Percentiles rank a stretch among this genome's conserved stretches.
These are phyloP conservation scores for Anneissia japonica DNA, from an alignment of 35 echinoderm and acorn worm species.

Conservation along the genomic window DNA sequence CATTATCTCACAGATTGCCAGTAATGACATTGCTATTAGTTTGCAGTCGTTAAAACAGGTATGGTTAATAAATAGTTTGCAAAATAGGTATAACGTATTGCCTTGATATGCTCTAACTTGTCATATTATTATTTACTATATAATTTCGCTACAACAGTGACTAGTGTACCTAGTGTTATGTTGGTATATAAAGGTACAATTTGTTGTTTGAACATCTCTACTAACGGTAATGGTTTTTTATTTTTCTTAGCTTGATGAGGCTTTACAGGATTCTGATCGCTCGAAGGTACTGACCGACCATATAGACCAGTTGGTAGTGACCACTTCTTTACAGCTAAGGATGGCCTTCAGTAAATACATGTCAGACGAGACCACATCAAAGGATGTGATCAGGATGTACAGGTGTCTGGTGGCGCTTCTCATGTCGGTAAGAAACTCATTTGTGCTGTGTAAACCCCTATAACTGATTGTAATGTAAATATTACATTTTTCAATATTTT, in stretches of 20 bases:
- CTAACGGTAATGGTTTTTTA: too few species aligned
- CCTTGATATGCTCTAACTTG: neutral
- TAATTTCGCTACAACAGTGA: neutral
- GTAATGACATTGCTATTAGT: conserved; percentile 78
- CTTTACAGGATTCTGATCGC: conserved; percentile 64
- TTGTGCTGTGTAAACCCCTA: too few species aligned
- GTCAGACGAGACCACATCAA: conserved; percentile 65
- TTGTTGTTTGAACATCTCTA: neutral
- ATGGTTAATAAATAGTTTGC: neutral
- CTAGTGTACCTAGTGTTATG: too few species aligned
- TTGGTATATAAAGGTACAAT: neutral
- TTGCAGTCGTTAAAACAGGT: conserved; percentile 91
- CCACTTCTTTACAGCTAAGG: conserved; percentile 69
- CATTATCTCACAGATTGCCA: conserved; percentile 92
- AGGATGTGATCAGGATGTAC: conserved; percentile 84
- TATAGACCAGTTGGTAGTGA: conserved; percentile 78
- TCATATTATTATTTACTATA: neutral
- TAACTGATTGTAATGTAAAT: too few species aligned
- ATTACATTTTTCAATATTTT: too few species aligned
- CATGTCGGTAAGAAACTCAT: conserved; percentile 81
- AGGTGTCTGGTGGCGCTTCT: conserved; percentile 77
- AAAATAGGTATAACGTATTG: neutral
- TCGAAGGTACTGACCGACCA: conserved; percentile 57
- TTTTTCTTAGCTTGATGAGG: conserved; percentile 77
- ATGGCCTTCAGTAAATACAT: conserved; percentile 98